Percentiles rank a stretch among this genome's conserved stretches.
Evolutionary conservation across 2,113 vertebrate genomes (phyloP).

Genomic region (Miniopterus natalensis): DNA sequence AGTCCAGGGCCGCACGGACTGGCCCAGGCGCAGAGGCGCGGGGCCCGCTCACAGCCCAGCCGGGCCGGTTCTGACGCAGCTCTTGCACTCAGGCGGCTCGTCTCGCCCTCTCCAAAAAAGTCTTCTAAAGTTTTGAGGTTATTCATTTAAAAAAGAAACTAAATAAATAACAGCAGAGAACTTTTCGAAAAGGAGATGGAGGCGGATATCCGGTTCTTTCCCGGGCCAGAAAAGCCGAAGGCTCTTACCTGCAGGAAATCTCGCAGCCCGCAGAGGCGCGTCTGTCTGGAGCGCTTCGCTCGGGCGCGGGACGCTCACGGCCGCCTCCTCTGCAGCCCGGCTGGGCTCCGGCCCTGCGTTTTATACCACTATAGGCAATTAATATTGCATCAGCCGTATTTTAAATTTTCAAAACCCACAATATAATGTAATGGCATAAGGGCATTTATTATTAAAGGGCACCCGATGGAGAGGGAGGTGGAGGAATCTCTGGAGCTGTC

Average conservation of each 20-base stretch:
- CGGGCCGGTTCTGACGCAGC: background rate
- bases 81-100: background rate
- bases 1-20: background rate
- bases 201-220: constrained; percentile 7
- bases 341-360: constrained; percentile 86
- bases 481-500: constrained; percentile 76
- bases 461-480: constrained; percentile 87
- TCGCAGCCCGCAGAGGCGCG: constrained; percentile 14
- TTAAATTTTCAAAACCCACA: constrained; percentile 93
- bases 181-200: constrained; percentile 43
- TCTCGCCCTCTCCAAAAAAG: constrained; percentile 15
- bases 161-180: background rate
- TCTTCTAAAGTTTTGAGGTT: constrained; percentile 60
- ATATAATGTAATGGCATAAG: constrained; percentile 90
- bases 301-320: constrained; percentile 74
- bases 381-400: constrained; percentile 94
- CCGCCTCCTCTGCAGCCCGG: constrained; percentile 81
- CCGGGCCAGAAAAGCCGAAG: constrained; percentile 8
- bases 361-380: constrained; percentile 91
- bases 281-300: constrained; percentile 65
- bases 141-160: background rate
- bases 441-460: constrained; percentile 94
- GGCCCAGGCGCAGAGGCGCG: background rate
- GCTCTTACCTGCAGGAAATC: constrained; percentile 82
- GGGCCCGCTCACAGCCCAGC: background rate